A percentile compares a stretch with the other conserved stretches of the same genome.
Conservation (phyloP, 2,797 vertebrate genomes). For the Phrynocephalus vlangalii region DNA sequence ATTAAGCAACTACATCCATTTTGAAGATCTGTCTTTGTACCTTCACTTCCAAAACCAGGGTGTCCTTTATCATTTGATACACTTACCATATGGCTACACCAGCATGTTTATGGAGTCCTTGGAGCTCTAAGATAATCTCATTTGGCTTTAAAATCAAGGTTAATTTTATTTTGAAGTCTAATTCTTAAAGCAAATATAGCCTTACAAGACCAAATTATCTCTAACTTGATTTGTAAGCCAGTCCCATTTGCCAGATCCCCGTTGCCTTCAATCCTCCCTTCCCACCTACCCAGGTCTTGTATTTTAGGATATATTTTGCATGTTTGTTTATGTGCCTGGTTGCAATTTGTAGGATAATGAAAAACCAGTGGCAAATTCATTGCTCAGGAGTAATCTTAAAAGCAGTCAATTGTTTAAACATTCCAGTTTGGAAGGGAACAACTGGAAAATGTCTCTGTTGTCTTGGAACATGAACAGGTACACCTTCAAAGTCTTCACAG, state of each 20-base stretch:
- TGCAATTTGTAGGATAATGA: conserved; percentile 11
- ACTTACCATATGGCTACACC: conserved; percentile 41
- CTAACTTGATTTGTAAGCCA: conserved; percentile 33
- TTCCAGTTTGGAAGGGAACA: conserved; percentile 2
- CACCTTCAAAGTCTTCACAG: neutral
- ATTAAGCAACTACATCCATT: neutral
- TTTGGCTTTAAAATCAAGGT: conserved; percentile 30
- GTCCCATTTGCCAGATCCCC: conserved; percentile 3
- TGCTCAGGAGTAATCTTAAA: conserved; percentile 16
- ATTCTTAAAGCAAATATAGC: conserved; percentile 42
- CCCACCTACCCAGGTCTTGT: neutral
- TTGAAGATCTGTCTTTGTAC: conserved; percentile 11
- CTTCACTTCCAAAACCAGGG: conserved; percentile 5
- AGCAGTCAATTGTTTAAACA: conserved; percentile 26
- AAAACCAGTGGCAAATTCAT: conserved; percentile 1
- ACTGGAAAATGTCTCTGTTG: neutral
- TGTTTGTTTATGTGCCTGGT: conserved; percentile 2
- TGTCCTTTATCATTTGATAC: conserved; percentile 19
- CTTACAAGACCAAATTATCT: conserved; percentile 23
- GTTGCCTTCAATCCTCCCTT: conserved; percentile 1
- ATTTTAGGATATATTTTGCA: neutral
- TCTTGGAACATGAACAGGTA: neutral
- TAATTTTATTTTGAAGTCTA: conserved; percentile 45
- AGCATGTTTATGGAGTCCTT: conserved; percentile 37
- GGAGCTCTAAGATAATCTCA: neutral